phyloP scores from a whole-genome alignment of 2,888 invertebrate genomes.

The Tridacna gigas region DNA sequence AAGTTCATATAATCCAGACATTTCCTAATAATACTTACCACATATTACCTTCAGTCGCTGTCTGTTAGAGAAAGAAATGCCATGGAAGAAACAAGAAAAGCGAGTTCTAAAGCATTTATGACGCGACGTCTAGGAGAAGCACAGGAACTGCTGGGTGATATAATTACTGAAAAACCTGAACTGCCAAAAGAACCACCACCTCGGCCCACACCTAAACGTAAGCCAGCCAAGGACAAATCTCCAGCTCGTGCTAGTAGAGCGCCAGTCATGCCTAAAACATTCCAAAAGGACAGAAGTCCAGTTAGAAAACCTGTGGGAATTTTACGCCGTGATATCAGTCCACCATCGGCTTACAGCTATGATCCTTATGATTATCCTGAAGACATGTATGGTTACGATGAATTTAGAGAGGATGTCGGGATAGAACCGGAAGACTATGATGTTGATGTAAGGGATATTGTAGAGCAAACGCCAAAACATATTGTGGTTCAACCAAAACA shows the following conservation, averaged over 20 bases:
- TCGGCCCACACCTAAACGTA: slow-evolving; percentile 27
- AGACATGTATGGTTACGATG: slow-evolving; percentile 36
- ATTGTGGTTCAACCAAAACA: slow-evolving; percentile 23
- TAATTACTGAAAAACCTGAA: slow-evolving; percentile 74
- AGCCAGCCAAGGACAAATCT: slow-evolving; percentile 43
- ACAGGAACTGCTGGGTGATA: slow-evolving; percentile 76
- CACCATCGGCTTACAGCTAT: slow-evolving; percentile 24
- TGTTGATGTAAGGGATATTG: background rate
- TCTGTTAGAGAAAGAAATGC: slow-evolving; percentile 49
- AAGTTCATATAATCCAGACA: too few species aligned
- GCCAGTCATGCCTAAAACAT: slow-evolving; percentile 25
- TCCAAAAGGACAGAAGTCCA: slow-evolving; percentile 18
- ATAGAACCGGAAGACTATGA: background rate
- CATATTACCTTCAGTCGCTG: slow-evolving; percentile 35
- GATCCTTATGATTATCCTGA: slow-evolving; percentile 22
- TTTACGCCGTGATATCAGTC: slow-evolving; percentile 48
- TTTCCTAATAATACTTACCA: too few species aligned
- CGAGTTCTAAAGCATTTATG: slow-evolving; percentile 65
- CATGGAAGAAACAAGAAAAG: slow-evolving; percentile 42
- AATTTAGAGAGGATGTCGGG: slow-evolving; percentile 30
- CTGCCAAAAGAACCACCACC: slow-evolving; percentile 67
- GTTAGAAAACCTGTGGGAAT: slow-evolving; percentile 36
- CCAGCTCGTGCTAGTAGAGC: slow-evolving; percentile 40
- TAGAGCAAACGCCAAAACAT: slow-evolving; percentile 24
- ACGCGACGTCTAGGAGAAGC: slow-evolving; percentile 75